Evolutionary conservation across 2,113 vertebrate species (phyloP), one percentile per base, ranked within the genome.

Genomic region (Turnix velox): DNA sequence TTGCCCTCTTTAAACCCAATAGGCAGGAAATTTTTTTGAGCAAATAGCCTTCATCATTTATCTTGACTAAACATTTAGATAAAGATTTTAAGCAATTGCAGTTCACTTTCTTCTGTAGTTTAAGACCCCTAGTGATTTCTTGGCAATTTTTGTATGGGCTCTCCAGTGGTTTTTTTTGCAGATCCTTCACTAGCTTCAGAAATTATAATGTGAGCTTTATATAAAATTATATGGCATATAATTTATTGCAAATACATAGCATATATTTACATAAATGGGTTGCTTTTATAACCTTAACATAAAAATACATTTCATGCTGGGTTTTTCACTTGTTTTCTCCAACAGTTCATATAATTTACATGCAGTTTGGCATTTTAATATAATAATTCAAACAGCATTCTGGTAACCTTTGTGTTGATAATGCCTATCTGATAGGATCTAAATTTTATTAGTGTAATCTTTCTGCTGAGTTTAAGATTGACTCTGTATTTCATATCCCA

Each of bases 251-350:
- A 55, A 62, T 46, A 77, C 22, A 19, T 30, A 74, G 6, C 3
- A 4, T 84, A 54, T 51, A 66, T 54, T 49, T 46, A 42, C 39
- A 46, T 88, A 88, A 92, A 83, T 39, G 31, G 25, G 35, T 69
- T 62, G 46, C 7, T 84, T 88, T 92, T 88, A 67, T 67, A 93
- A 87, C 65, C 84, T 95, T 83, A 59, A 86, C 51, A 74, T 63
- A 81, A 84, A 90, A 88, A 45, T 37, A 46, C 19, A 31, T 75
- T 37, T 75, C 68, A 30, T 72, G 51, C 71, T 93, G 82, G 1
- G 51, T 43, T 93, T 96, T 89, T 86, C 63, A 45, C 72, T 95
- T 45, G 3, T 58, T 72, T 84, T 72, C 43, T 81, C 27, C 46
- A 74, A 77, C 8, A n/a, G 15, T 93, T 92, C 93, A n/a, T 81